Conservation (phyloP, 2,797 vertebrate species). For the Australoheros facetus region DNA sequence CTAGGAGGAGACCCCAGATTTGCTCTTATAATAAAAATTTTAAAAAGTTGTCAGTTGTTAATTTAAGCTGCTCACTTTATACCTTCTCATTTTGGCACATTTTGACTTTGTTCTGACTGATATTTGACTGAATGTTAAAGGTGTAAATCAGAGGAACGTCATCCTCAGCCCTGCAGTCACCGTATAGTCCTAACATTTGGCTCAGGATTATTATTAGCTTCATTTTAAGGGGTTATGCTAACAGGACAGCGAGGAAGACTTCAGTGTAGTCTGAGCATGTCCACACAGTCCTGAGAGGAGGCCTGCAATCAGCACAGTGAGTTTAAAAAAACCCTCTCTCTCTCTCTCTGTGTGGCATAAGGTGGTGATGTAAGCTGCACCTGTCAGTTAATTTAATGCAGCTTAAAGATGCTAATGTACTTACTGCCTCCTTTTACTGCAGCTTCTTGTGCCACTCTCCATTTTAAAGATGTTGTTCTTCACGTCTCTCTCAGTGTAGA, state of each 20-base stretch:
- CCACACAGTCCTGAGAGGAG: background rate
- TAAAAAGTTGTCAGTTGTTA: too few relatives aligned
- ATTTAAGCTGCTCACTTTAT: too few relatives aligned
- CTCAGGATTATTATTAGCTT: background rate
- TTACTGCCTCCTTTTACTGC: constrained; percentile 52
- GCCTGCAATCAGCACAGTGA: background rate
- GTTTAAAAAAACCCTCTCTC: background rate
- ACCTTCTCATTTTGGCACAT: too few relatives aligned
- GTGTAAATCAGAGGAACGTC: too few relatives aligned
- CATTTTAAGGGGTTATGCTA: background rate
- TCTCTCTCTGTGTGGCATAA: background rate
- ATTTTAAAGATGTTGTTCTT: background rate
- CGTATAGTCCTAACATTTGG: background rate
- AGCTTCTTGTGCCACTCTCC: background rate
- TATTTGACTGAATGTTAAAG: too few relatives aligned
- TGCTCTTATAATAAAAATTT: too few relatives aligned
- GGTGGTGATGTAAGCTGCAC: constrained; percentile 35
- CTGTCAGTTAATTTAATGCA: constrained; percentile 48
- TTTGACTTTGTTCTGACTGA: too few relatives aligned
- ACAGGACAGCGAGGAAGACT: background rate
- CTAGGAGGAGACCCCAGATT: too few relatives aligned
- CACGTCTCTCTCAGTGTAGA: background rate
- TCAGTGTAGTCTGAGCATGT: background rate
- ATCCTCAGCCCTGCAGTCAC: too few relatives aligned
- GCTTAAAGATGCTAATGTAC: constrained; percentile 62